Conservation (phyloP, 2,888 invertebrate species). For the Pantelozetes paolii region DNA sequence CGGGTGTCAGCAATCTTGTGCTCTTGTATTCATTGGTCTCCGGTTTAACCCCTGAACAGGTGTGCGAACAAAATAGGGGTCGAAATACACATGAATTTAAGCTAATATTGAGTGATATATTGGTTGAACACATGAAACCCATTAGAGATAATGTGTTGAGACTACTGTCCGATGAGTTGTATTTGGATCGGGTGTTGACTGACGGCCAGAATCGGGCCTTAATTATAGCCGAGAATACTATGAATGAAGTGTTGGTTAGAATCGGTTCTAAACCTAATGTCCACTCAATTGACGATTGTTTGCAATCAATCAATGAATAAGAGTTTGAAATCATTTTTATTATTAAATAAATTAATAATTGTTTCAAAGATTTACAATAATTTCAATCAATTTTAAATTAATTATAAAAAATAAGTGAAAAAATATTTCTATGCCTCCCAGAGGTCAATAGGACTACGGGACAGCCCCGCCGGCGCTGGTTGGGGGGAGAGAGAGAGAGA, state of each 20-base stretch:
- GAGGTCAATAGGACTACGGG: too few species aligned
- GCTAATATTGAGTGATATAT: slow-evolving; percentile 65
- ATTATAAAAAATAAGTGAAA: too few species aligned
- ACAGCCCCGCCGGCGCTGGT: too few species aligned
- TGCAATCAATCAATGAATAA: too few species aligned
- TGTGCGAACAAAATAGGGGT: slow-evolving; percentile 62
- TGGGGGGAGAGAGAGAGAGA: too few species aligned
- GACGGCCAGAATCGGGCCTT: slow-evolving; percentile 64
- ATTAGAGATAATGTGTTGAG: slow-evolving; percentile 62
- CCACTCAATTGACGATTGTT: too few species aligned
- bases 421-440: too few species aligned
- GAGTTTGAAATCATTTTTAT: too few species aligned
- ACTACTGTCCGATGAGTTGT: slow-evolving; percentile 61
- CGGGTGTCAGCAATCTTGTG: slow-evolving; percentile 86
- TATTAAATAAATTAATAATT: too few species aligned
- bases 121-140: slow-evolving; percentile 66
- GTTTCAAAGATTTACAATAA: too few species aligned
- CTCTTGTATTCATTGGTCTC: slow-evolving; percentile 72
- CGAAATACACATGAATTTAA: slow-evolving; percentile 77
- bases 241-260: slow-evolving; percentile 60
- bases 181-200: slow-evolving; percentile 62
- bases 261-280: slow-evolving; percentile 42
- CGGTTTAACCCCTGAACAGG: slow-evolving; percentile 63
- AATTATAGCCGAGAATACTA: slow-evolving; percentile 62
- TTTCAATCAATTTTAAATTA: too few species aligned